Percentiles rank a stretch among this genome's conserved stretches.
These are phyloP conservation scores for Andrena bicolor DNA, from an alignment of 2,888 invertebrate species.

Conservation along the genomic window DNA sequence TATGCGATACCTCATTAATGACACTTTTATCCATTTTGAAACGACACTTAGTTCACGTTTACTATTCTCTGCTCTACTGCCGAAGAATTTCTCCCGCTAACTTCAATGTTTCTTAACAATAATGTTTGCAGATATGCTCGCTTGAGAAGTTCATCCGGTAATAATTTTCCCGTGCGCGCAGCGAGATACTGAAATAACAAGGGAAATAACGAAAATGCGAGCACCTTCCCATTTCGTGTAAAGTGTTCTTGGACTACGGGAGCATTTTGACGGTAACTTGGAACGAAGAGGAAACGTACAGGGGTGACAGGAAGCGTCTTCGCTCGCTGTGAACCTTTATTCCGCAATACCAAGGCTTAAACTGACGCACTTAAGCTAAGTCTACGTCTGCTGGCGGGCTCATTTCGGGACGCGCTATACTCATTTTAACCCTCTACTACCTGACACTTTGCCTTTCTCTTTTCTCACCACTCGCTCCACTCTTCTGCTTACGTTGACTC, in stretches of 20 bases:
- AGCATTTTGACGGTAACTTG: conserved; percentile 28
- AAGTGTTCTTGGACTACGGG: conserved; percentile 27
- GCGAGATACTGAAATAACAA: conserved; percentile 28
- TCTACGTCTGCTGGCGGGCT: conserved; percentile 64
- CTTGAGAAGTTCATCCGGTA: not conserved
- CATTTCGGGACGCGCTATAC: conserved; percentile 66
- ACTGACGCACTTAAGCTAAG: conserved; percentile 78
- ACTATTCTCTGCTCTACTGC: too few relatives aligned
- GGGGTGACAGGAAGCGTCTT: conserved; percentile 53
- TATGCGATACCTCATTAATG: too few relatives aligned
- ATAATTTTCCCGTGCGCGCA: not conserved
- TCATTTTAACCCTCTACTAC: conserved; percentile 62
- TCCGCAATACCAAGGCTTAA: conserved; percentile 77
- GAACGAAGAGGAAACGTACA: conserved; percentile 23
- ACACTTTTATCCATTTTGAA: too few relatives aligned
- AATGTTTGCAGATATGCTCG: not conserved
- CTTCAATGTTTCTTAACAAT: not conserved
- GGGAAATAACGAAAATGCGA: conserved; percentile 26
- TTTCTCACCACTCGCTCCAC: conserved; percentile 15
- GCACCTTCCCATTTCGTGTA: conserved; percentile 23
- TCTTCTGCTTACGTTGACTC: conserved; percentile 1
- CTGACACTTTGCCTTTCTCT: conserved; percentile 42
- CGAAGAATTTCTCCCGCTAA: not conserved
- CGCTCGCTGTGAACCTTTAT: conserved; percentile 69
- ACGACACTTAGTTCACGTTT: too few relatives aligned